Evolutionary conservation across 2,888 invertebrate genomes (phyloP).

Genomic region (Boloria euphrosyne): DNA sequence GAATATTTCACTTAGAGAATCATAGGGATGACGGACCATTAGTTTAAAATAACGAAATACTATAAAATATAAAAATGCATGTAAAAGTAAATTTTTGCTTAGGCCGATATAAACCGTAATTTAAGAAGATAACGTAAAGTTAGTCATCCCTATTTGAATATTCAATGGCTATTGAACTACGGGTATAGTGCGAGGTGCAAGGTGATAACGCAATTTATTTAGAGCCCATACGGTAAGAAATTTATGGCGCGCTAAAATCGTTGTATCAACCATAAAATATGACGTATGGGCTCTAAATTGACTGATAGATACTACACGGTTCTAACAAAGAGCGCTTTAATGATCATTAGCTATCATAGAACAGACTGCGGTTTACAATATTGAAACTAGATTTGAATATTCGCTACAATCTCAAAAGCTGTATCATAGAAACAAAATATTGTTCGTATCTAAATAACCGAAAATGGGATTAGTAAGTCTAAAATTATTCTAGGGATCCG

Average conservation of each 20-base stretch:
- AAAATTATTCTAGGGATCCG: constrained; percentile 28
- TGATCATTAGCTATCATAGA: constrained; percentile 7
- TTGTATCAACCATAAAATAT: constrained; percentile 11
- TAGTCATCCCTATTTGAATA: constrained; percentile 12
- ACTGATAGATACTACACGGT: constrained; percentile 41
- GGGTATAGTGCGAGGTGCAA: constrained; percentile 65
- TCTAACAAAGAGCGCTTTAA: constrained; percentile 27
- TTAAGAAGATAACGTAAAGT: constrained; percentile 8
- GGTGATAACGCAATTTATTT: constrained; percentile 54
- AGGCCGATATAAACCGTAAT: background rate
- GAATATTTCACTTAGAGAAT: constrained; percentile 12
- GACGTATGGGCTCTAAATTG: constrained; percentile 40
- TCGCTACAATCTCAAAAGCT: constrained; percentile 8
- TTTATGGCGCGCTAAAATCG: constrained; percentile 16
- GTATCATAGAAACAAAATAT: constrained; percentile 8
- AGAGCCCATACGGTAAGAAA: constrained; percentile 44
- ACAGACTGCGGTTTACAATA: constrained; percentile 10
- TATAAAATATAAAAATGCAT: constrained; percentile 2
- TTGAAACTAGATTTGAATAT: constrained; percentile 22
- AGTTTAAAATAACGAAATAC: constrained; percentile 1
- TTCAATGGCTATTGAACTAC: constrained; percentile 43
- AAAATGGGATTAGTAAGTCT: background rate
- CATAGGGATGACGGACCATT: constrained; percentile 18
- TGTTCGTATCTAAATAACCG: constrained; percentile 5
- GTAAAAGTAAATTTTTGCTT: constrained; percentile 2